Evolutionary conservation across 2,113 vertebrate species (phyloP).

Genomic region (Pelmatolapia mariae): DNA sequence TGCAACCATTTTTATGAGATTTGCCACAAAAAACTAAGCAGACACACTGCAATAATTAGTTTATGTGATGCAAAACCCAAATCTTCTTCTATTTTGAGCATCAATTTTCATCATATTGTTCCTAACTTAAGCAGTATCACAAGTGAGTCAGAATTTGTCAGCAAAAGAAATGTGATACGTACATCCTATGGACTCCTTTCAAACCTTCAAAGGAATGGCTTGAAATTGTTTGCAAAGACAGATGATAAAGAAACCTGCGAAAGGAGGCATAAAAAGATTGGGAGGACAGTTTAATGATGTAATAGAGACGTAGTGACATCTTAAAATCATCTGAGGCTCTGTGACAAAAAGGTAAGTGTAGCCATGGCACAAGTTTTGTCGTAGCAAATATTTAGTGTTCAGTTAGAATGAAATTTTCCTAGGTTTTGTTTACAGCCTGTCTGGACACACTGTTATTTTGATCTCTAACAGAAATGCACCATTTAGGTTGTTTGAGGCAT

Average conservation of each 20-base stretch:
- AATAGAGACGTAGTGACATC: not conserved
- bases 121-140: not conserved
- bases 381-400: not conserved
- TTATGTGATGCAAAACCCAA: not conserved
- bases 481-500: not conserved
- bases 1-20: not conserved
- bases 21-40: not conserved
- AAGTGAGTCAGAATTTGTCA: not conserved
- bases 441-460: not conserved
- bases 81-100: not conserved
- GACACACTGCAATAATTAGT: not conserved
- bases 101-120: not conserved
- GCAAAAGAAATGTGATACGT: conserved; percentile 1
- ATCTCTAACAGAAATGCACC: not conserved
- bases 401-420: not conserved
- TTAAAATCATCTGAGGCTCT: not conserved
- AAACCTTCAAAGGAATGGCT: conserved; percentile 58
- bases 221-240: conserved; percentile 43
- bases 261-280: not conserved
- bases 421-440: not conserved
- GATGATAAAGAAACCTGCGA: conserved; percentile 44
- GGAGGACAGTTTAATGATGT: not conserved
- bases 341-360: not conserved
- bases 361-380: not conserved
- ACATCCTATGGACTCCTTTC: conserved; percentile 57